phyloP scores from a whole-genome alignment of 2,888 invertebrate species.

The Dione juno region DNA sequence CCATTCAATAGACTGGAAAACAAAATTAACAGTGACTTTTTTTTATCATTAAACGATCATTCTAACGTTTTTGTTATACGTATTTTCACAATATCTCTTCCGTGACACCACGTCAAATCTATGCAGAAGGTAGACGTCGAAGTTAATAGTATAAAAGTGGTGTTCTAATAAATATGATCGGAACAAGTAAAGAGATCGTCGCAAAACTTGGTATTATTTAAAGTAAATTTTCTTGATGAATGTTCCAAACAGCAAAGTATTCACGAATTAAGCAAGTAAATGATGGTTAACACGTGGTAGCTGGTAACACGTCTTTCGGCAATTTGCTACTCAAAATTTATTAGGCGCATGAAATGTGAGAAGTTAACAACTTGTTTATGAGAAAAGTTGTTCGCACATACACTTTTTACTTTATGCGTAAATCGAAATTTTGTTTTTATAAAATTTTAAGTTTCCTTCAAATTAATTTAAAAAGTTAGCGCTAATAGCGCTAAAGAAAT shows the following conservation, averaged over 20 bases:
- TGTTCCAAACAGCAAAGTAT: conserved; percentile 10
- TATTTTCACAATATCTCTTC: no score
- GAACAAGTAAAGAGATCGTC: not conserved
- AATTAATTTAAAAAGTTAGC: conserved; percentile 17
- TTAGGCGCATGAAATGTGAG: conserved; percentile 40
- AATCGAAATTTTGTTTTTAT: conserved; percentile 18
- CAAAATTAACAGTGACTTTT: not conserved
- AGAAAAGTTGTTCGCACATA: conserved; percentile 29
- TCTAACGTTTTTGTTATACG: no score
- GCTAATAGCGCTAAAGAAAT: conserved; percentile 6
- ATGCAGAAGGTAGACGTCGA: no score
- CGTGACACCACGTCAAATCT: no score
- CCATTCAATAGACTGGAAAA: conserved; percentile 71
- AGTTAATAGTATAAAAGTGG: no score
- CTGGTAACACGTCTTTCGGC: conserved; percentile 37
- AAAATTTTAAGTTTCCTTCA: not conserved
- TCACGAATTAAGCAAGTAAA: conserved; percentile 29
- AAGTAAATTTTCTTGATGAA: conserved; percentile 12
- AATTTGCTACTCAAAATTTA: conserved; percentile 42
- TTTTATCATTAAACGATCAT: not conserved
- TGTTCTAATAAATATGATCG: not conserved
- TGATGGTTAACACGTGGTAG: conserved; percentile 39
- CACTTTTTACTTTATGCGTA: conserved; percentile 17
- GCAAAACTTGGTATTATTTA: not conserved
- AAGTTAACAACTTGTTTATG: conserved; percentile 37